phyloP scores from a whole-genome alignment of 2,888 invertebrate genomes.

The Baccha elongata region DNA sequence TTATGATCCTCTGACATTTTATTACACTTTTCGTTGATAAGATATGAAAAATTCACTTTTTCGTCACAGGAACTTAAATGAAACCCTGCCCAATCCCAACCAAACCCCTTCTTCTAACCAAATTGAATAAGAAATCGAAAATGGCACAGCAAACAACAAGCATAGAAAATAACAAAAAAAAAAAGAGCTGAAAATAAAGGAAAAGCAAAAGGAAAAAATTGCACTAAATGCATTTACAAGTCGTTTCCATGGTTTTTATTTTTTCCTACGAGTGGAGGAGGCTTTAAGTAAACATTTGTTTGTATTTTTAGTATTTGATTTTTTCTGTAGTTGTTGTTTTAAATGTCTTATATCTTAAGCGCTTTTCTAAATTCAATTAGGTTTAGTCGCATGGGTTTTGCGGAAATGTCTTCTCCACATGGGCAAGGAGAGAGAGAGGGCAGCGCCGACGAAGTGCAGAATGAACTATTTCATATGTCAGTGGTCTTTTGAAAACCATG shows the following conservation, averaged over 20 bases:
- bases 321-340: conserved; percentile 33
- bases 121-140: conserved; percentile 25
- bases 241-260: conserved; percentile 51
- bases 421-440: background rate
- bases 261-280: background rate
- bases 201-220: conserved; percentile 6
- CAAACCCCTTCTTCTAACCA: background rate
- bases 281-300: conserved; percentile 27
- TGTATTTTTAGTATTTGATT: conserved; percentile 14
- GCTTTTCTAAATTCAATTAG: conserved; percentile 72
- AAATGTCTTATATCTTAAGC: conserved; percentile 65
- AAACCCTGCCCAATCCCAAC: background rate
- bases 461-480: conserved; percentile 62
- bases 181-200: background rate
- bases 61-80: conserved; percentile 13
- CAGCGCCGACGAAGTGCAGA: background rate
- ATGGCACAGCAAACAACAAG: conserved; percentile 21
- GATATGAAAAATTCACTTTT: conserved; percentile 46
- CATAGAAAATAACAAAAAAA: conserved; percentile 2
- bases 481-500: conserved; percentile 67
- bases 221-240: conserved; percentile 56
- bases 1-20: conserved; percentile 62
- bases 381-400: conserved; percentile 57
- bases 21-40: conserved; percentile 58
- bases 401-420: conserved; percentile 56